Conservation (phyloP, 2,797 vertebrate genomes). For the Paratrypauchen microcephalus region DNA sequence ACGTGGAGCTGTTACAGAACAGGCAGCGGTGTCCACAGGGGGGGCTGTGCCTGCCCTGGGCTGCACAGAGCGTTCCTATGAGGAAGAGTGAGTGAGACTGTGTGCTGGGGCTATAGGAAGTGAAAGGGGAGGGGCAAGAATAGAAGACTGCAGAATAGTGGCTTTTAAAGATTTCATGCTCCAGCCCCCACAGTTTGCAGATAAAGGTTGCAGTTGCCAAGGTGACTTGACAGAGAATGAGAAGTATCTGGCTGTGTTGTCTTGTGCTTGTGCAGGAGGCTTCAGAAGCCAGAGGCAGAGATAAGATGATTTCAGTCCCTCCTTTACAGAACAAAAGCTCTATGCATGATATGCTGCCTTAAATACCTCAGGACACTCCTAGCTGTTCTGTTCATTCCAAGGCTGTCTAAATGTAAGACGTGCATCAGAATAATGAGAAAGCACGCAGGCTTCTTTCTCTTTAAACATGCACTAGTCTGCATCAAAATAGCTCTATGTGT, state of each 20-base stretch:
- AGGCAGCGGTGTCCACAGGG: slow-evolving; percentile 21
- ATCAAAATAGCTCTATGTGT: background rate
- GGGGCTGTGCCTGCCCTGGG: slow-evolving; percentile 22
- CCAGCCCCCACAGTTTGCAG: slow-evolving; percentile 75
- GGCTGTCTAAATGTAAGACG: slow-evolving; percentile 66
- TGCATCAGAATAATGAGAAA: slow-evolving; percentile 47
- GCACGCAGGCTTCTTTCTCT: slow-evolving; percentile 26
- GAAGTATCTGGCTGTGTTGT: slow-evolving; percentile 75
- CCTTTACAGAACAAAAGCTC: slow-evolving; percentile 54
- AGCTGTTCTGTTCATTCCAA: slow-evolving; percentile 55
- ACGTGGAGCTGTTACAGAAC: slow-evolving; percentile 51
- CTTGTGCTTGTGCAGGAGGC: slow-evolving; percentile 66
- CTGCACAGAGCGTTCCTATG: slow-evolving; percentile 37
- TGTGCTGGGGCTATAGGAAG: slow-evolving; percentile 32
- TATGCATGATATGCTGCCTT: slow-evolving; percentile 65
- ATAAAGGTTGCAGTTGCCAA: slow-evolving; percentile 88
- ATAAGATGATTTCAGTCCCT: slow-evolving; percentile 72
- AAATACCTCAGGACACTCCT: slow-evolving; percentile 63
- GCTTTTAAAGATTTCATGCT: slow-evolving; percentile 79
- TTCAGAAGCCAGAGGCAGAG: slow-evolving; percentile 68
- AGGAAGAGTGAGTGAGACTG: slow-evolving; percentile 36
- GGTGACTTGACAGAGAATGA: slow-evolving; percentile 80
- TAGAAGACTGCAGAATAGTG: slow-evolving; percentile 19
- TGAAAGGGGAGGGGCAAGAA: slow-evolving; percentile 46
- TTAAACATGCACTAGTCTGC: background rate